Evolutionary conservation across 2,113 vertebrate genomes (phyloP).

Genomic region (Colaptes auratus): DNA sequence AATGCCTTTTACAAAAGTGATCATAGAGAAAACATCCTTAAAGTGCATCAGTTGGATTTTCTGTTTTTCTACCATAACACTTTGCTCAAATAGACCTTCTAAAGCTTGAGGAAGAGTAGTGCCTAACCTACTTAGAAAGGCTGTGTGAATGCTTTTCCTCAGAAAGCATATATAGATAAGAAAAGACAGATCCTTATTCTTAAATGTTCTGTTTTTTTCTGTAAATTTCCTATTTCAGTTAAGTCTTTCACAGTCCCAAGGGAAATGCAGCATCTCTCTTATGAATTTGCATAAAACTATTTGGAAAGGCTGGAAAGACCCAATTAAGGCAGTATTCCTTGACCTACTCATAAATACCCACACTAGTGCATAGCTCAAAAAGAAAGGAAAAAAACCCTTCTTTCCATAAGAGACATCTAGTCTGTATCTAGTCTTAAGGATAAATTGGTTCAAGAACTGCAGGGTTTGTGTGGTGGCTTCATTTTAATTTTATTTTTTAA

Average conservation of each 20-base stretch:
- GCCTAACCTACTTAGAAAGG: slow-evolving; percentile 17
- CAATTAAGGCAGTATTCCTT: slow-evolving; percentile 8
- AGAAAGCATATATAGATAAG: slow-evolving; percentile 11
- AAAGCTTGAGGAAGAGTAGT: slow-evolving; percentile 8
- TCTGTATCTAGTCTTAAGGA: background rate
- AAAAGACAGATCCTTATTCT: background rate
- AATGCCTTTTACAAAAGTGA: background rate
- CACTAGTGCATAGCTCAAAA: background rate
- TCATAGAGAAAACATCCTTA: background rate
- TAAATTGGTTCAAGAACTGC: background rate
- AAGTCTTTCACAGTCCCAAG: background rate
- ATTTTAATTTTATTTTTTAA: background rate
- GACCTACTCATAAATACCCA: background rate
- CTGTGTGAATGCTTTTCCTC: background rate
- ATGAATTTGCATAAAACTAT: slow-evolving; percentile 46
- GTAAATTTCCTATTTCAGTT: background rate
- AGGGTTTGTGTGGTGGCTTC: background rate
- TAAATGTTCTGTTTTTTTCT: background rate
- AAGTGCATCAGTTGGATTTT: background rate
- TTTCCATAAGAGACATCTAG: background rate
- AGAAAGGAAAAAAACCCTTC: background rate
- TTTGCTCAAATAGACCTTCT: background rate
- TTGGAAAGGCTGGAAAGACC: slow-evolving; percentile 14
- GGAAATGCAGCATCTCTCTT: slow-evolving; percentile 8
- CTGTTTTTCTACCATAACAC: background rate